These are phyloP conservation scores for Pristiophorus japonicus DNA, from an alignment of 2,113 vertebrate genomes.

Conservation along the genomic window DNA sequence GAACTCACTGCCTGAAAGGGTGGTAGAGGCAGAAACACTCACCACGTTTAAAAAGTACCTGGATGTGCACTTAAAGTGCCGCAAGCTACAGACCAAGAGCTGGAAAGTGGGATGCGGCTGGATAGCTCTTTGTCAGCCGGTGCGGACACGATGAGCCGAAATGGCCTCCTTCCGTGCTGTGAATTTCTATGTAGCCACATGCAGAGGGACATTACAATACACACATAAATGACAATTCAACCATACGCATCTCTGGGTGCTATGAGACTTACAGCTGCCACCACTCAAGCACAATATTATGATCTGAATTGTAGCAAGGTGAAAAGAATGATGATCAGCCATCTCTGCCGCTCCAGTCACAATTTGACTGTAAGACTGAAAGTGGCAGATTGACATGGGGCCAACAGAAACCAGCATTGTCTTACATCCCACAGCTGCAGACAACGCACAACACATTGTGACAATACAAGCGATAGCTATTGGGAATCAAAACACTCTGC, in stretches of 20 bases:
- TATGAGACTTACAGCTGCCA: background rate
- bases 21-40: too few species aligned
- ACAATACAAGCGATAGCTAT: background rate
- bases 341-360: background rate
- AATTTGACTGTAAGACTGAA: background rate
- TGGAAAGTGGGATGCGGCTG: too few species aligned
- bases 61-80: too few species aligned
- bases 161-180: too few species aligned
- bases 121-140: too few species aligned
- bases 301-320: background rate
- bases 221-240: background rate
- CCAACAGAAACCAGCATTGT: background rate
- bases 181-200: too few species aligned
- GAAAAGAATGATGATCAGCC: background rate
- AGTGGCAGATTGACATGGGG: background rate
- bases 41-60: too few species aligned
- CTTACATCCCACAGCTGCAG: background rate
- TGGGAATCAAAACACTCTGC: background rate
- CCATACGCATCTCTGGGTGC: background rate
- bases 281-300: too few species aligned
- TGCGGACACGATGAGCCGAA: too few species aligned
- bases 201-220: background rate
- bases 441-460: background rate
- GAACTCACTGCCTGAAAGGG: too few species aligned
- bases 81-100: too few species aligned